Evolutionary conservation across 2,113 vertebrate species (phyloP), one percentile per base, ranked within the genome.

Genomic region (Cebus imitator): DNA sequence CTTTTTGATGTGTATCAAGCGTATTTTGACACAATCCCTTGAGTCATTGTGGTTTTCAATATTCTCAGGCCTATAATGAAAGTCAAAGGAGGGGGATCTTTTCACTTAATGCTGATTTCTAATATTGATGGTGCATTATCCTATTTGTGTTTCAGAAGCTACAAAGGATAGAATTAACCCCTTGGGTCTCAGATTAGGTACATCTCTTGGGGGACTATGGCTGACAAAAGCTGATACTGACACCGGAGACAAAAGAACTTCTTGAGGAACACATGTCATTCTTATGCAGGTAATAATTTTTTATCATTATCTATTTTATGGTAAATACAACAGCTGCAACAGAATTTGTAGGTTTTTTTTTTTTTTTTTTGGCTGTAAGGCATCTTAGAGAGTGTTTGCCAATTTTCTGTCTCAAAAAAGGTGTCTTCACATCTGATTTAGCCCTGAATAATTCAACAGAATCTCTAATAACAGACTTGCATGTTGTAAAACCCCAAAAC

Each of bases 381-480:
- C 98, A 98, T 97, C 96, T 90, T 97, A 81, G 90, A 98, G 96
- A 98, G 96, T 98, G 97, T 98, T 98, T 98, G 98, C 97, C 98
- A 98, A 98, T 98, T 98, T 98, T 99, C 97, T 98, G 97, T 98
- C 97, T 98, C 97, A 96, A 96, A 97, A 98, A 99, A 99, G 98
- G 99, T 99, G 99, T 99, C 97, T 99, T 99, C 93, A 52, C 98
- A 97, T 99, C 98, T 98, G 97, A 98, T 98, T 99, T 98, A 99
- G 93, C 98, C 98, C 98, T 99, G 99, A 99, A 99, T 99, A 99
- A 99, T 99, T 99, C 98, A 99, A 96, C 98, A 98, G 98, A 98
- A 97, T 98, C 97, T 98, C 97, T 98, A 98, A 98, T 98, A 98
- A 98, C 97, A 98, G 96, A 97, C 97, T 98, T 97, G 87, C 93